Base-by-base conservation (phyloP, 1,140 invertebrate species). In the Cardiocondyla obscurior region DNA sequence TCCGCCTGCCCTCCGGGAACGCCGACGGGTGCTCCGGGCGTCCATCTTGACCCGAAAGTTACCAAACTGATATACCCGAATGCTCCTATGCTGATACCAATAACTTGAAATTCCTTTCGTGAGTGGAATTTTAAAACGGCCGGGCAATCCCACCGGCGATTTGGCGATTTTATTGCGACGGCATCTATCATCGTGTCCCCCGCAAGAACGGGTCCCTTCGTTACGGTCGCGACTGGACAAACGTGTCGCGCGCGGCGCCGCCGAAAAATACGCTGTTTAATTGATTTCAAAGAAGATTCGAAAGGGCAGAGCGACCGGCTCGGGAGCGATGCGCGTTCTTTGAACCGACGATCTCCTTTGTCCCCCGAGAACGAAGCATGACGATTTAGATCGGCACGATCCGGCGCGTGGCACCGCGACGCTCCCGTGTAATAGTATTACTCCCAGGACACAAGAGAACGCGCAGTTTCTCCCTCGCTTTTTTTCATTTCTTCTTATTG, bases 391-490 rank as follows among this genome's bases (percentile, higher is more conserved):
- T 72, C 51, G 74, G 44, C 60, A 74, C 67, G 49, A 84, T 49
- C 82, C 49, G 85, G 69, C 90, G 74, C 89, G 90, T 90, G 89
- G 81, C 90, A 77, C 82, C 86, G 86, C 74, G 82, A 88, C 77
- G 87, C 42, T 49, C 36, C 79, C 16, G 16, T 49, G 28, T 88
- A 88, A 88, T 55, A 81, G 65, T 58, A 89, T 89, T 90, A 90
- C 83, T 62, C 69, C 70, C 64, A 81, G 60, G 49, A 65, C 44
- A 25, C 36, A 30, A 33, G 22, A 39, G 58, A n/a, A 64, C 33
- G 28, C 49, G 14, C 16, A 8, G 42, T 49, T 22, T 42, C 42
- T 42, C 36, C 42, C 19, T 36, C 36, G 67, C 30, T 33, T 55
- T 14, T 62, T 58, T 39, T 73, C 70, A 57, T 73, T 73, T 73